Conservation (phyloP, 2,797 vertebrate species). For the Lerista edwardsae region DNA sequence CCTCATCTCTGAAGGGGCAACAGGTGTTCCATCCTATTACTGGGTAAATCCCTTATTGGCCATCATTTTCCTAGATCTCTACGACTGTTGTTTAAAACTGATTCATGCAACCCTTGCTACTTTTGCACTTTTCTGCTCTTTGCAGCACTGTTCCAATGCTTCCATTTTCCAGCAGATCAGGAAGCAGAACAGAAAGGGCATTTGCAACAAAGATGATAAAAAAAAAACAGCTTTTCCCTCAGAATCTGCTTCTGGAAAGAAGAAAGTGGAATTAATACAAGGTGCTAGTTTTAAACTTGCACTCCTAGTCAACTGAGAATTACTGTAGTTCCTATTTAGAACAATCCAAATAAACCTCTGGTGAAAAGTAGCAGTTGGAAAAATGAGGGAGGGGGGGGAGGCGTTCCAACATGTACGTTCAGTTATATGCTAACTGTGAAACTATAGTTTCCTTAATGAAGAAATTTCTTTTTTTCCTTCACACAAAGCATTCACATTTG, state of each 20-base stretch:
- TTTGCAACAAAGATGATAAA: neutral
- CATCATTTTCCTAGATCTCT: neutral
- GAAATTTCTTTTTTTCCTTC: neutral
- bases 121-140: neutral
- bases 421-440: neutral
- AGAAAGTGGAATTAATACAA: slow-evolving; percentile 4
- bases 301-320: neutral
- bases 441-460: neutral
- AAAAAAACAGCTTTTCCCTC: neutral
- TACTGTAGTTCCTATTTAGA: neutral
- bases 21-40: neutral
- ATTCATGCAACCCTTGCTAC: neutral
- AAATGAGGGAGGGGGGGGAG: neutral
- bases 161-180: neutral
- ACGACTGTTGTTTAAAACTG: neutral
- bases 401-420: neutral
- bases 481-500: slow-evolving; percentile 33
- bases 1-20: neutral
- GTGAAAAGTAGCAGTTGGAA: neutral
- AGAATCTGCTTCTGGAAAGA: neutral
- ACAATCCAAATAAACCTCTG: neutral
- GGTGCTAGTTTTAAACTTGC: neutral
- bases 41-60: neutral
- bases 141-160: neutral
- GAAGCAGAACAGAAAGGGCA: neutral